A percentile compares a stretch with the other conserved stretches of the same genome.
Conservation (phyloP, 2,797 vertebrate species). For the Cryptoprocta ferox region DNA sequence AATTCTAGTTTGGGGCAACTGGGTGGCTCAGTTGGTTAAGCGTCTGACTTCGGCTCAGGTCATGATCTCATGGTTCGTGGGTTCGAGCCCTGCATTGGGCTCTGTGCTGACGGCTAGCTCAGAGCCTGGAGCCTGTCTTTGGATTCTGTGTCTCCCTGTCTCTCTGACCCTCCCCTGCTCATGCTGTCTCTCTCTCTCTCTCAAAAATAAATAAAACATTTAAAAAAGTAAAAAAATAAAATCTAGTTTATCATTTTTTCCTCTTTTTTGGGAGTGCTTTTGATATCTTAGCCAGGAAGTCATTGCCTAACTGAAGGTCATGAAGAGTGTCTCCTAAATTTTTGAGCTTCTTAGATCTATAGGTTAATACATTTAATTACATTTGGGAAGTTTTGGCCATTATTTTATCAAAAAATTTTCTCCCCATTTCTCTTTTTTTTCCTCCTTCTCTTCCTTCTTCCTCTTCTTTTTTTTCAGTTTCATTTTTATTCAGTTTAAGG, state of each 20-base stretch:
- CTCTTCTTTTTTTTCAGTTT: neutral
- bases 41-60: too few species aligned
- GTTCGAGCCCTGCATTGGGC: too few species aligned
- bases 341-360: neutral
- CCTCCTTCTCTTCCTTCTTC: neutral
- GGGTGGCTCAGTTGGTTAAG: too few species aligned
- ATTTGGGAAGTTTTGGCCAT: neutral
- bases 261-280: neutral
- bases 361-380: neutral
- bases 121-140: too few species aligned
- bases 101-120: too few species aligned
- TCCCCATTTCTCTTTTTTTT: neutral
- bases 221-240: too few species aligned
- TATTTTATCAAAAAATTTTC: neutral
- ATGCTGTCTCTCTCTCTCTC: too few species aligned
- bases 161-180: too few species aligned
- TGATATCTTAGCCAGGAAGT: neutral
- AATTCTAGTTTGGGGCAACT: neutral
- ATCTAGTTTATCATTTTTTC: neutral
- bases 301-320: neutral
- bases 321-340: conserved; percentile 4
- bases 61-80: too few species aligned
- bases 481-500: neutral
- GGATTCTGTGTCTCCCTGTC: too few species aligned
- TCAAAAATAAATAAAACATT: too few species aligned